Evolutionary conservation across 2,888 invertebrate genomes (phyloP).

Genomic region (Synergus laeviventris): DNA sequence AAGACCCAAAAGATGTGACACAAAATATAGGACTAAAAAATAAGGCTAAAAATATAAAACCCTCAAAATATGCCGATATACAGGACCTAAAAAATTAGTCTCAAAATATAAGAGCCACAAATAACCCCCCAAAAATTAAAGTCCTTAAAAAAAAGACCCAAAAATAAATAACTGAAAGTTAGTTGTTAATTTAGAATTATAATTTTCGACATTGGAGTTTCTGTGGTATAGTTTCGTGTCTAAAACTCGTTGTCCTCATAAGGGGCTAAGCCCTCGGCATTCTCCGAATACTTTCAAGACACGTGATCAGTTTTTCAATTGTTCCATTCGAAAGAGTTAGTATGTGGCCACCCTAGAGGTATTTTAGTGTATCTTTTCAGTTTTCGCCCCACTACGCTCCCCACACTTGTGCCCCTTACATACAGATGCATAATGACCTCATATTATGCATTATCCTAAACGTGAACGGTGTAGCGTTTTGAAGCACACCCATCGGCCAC

Average conservation of each 20-base stretch:
- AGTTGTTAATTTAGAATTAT: background rate
- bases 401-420: background rate
- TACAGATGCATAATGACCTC: conserved; percentile 39
- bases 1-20: no score
- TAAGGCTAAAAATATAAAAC: no score
- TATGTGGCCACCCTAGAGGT: background rate
- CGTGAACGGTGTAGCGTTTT: conserved; percentile 44
- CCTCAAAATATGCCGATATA: no score
- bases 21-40: no score
- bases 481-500: conserved; percentile 47
- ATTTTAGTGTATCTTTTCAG: background rate
- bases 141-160: no score
- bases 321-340: background rate
- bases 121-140: no score
- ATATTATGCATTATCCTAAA: conserved; percentile 44
- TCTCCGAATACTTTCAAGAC: background rate
- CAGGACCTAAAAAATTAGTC: no score
- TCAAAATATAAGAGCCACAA: no score
- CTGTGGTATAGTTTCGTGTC: background rate
- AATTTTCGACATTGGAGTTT: background rate
- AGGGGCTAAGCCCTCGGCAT: background rate
- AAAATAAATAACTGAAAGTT: background rate
- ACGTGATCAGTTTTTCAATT: conserved; percentile 9
- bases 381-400: background rate
- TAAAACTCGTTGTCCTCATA: background rate